These are phyloP conservation scores for Sussaba pulchella DNA, from an alignment of 2,888 invertebrate genomes.

Conservation along the genomic window DNA sequence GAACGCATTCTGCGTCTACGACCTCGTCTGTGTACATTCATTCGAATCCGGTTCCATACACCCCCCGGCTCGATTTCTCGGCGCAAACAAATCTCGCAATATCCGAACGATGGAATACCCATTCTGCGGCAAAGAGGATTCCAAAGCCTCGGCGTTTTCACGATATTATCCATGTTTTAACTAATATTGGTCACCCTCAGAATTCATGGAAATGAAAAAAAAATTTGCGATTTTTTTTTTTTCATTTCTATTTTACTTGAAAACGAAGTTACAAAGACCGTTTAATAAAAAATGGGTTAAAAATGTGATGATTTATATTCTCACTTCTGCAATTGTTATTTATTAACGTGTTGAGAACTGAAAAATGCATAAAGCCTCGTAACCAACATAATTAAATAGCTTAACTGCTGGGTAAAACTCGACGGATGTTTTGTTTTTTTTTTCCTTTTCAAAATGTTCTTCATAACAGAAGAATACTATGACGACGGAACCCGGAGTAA, in stretches of 20 bases:
- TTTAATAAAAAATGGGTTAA: no score
- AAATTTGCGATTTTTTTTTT: no score
- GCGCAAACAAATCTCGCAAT: conserved; percentile 37
- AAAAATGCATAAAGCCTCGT: neutral
- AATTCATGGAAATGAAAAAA: no score
- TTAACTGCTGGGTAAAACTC: neutral
- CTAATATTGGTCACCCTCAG: conserved; percentile 1
- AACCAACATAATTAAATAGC: neutral
- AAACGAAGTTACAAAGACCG: no score
- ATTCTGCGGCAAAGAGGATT: neutral
- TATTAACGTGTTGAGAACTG: no score
- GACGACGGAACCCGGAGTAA: neutral
- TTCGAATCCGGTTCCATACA: conserved; percentile 29
- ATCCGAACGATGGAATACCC: conserved; percentile 26
- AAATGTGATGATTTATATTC: no score
- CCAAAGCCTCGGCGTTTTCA: conserved; percentile 17
- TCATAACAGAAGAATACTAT: conserved; percentile 8
- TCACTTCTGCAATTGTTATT: no score
- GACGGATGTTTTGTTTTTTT: neutral
- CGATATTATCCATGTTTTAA: conserved; percentile 6
- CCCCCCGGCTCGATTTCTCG: conserved; percentile 22
- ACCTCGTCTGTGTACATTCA: conserved; percentile 25
- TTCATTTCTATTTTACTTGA: no score
- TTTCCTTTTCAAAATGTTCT: conserved; percentile 11
- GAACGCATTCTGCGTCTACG: conserved; percentile 29